Evolutionary conservation across 2,113 vertebrate species (phyloP).

Genomic region (Parotia lawesii): DNA sequence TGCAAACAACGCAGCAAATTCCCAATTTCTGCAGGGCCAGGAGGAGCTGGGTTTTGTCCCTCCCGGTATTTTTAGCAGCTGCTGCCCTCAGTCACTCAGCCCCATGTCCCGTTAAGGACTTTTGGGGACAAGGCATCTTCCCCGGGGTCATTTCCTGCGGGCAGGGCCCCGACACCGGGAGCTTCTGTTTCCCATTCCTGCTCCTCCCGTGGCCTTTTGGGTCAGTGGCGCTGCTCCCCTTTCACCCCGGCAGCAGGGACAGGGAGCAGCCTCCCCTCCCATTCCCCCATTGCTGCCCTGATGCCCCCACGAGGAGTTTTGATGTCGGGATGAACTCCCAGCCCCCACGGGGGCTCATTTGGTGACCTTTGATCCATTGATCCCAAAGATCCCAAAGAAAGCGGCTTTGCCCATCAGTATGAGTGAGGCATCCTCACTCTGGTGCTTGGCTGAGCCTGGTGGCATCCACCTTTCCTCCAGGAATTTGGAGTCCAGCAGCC

Average conservation of each 20-base stretch:
- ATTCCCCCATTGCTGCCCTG: not conserved
- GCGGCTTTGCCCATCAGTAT: not conserved
- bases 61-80: not conserved
- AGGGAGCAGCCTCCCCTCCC: not conserved
- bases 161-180: constrained; percentile 6
- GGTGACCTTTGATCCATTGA: not conserved
- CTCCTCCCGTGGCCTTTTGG: constrained; percentile 29
- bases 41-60: not conserved
- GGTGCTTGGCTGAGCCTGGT: not conserved
- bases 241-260: constrained; percentile 15
- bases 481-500: not conserved
- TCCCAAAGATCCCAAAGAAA: not conserved
- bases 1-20: not conserved
- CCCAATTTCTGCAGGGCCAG: not conserved
- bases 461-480: not conserved
- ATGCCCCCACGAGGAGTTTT: fast-evolving
- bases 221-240: constrained; percentile 60
- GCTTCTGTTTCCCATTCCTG: constrained; percentile 70
- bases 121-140: not conserved
- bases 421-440: fast-evolving
- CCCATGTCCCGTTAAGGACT: not conserved
- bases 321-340: not conserved
- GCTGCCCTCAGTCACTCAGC: not conserved
- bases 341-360: not conserved
- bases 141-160: constrained; percentile 38